phyloP scores from a whole-genome alignment of 2,113 vertebrate genomes.

The Saccopteryx bilineata region DNA sequence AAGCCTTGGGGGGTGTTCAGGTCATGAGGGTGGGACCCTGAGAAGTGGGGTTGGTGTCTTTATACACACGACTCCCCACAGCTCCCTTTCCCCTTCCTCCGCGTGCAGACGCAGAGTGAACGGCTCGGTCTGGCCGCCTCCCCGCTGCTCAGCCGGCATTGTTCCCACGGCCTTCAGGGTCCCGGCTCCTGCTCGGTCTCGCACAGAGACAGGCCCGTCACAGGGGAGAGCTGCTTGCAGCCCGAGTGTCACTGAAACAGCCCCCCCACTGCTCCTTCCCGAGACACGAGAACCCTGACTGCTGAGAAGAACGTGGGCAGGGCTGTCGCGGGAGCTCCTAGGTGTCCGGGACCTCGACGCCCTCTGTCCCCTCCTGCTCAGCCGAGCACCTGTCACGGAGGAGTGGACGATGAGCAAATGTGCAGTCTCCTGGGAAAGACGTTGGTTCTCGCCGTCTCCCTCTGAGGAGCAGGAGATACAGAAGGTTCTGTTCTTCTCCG shows the following conservation, averaged over 20 bases:
- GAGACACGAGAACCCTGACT: too few species aligned
- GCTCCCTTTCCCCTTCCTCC: not conserved
- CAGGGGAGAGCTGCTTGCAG: too few species aligned
- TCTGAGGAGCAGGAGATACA: not conserved
- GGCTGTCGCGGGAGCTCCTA: not conserved
- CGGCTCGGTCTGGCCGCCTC: not conserved
- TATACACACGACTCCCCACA: not conserved
- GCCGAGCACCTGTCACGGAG: not conserved
- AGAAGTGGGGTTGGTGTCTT: not conserved
- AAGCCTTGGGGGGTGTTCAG: not conserved
- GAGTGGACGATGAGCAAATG: rapidly evolving
- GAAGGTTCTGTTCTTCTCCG: not conserved
- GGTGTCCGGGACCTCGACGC: rapidly evolving
- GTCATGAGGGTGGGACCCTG: not conserved
- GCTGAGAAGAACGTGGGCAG: too few species aligned
- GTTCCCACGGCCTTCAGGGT: not conserved
- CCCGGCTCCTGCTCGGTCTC: too few species aligned
- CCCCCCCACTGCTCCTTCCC: too few species aligned
- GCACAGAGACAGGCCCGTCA: too few species aligned
- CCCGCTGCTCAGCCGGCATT: not conserved
- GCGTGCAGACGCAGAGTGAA: not conserved
- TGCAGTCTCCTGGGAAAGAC: not conserved
- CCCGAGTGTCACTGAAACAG: too few species aligned
- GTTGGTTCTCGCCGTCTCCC: not conserved
- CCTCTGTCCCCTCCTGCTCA: not conserved